Evolutionary conservation across 2,113 vertebrate species (phyloP).

Genomic region (Odontophorus gujanensis): DNA sequence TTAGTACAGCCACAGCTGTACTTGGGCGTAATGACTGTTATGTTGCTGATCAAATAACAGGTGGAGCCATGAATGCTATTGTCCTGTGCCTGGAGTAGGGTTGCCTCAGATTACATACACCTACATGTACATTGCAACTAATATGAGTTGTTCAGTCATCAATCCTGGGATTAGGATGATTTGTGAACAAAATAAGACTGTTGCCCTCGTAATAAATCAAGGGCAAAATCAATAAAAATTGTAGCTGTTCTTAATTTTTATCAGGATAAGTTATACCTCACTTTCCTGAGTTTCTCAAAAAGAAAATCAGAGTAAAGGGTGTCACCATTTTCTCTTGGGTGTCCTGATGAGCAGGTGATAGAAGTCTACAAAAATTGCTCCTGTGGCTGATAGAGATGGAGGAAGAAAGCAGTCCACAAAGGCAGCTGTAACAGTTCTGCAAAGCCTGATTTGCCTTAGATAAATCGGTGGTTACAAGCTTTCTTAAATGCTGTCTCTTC

Average conservation of each 20-base stretch:
- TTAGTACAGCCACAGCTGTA: neutral
- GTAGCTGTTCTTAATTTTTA: neutral
- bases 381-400: neutral
- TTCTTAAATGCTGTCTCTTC: neutral
- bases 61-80: neutral
- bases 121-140: neutral
- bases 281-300: neutral
- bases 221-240: neutral
- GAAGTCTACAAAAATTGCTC: neutral
- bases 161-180: neutral
- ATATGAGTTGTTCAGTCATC: too few species aligned
- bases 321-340: fast-evolving
- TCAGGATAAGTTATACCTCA: neutral
- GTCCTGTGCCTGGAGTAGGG: neutral
- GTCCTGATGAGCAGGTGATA: neutral
- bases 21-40: neutral
- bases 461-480: neutral
- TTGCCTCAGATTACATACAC: neutral
- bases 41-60: neutral
- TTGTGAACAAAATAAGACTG: neutral
- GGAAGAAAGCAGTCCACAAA: neutral
- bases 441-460: neutral
- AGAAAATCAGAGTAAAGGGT: neutral
- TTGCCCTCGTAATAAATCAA: neutral
- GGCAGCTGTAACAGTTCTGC: neutral